Conservation (phyloP, 2,797 vertebrate species). For the Melanotaenia maccullochi region DNA sequence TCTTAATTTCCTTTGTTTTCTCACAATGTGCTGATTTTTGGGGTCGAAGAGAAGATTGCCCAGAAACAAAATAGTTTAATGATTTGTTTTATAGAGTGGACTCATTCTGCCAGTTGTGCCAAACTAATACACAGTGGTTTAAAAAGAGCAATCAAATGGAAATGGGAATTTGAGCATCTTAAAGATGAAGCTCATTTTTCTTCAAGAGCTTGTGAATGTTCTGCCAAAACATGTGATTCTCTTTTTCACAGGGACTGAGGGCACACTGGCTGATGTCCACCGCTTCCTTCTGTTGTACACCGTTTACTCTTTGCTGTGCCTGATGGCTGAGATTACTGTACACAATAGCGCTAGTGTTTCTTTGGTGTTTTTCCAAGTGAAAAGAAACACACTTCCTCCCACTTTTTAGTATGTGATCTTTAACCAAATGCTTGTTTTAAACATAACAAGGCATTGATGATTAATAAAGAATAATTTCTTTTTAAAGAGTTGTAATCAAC, state of each 20-base stretch:
- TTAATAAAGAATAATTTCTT: background rate
- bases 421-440: background rate
- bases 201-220: slow-evolving; percentile 63
- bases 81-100: slow-evolving; percentile 67
- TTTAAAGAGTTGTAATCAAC: background rate
- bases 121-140: slow-evolving; percentile 70
- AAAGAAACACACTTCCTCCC: background rate
- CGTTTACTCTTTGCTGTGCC: slow-evolving; percentile 37
- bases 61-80: slow-evolving; percentile 67
- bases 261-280: slow-evolving; percentile 53
- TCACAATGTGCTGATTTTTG: slow-evolving; percentile 65
- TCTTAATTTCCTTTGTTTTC: slow-evolving; percentile 59
- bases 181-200: slow-evolving; percentile 69
- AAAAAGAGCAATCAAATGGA: slow-evolving; percentile 74
- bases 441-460: background rate
- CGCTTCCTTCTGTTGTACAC: slow-evolving; percentile 47
- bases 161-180: slow-evolving; percentile 77
- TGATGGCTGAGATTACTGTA: slow-evolving; percentile 36
- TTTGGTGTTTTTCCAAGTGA: slow-evolving; percentile 20
- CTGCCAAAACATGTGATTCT: slow-evolving; percentile 68
- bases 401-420: slow-evolving; percentile 1
- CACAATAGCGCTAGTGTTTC: slow-evolving; percentile 28
- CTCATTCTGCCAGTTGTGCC: slow-evolving; percentile 59
- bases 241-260: slow-evolving; percentile 30
- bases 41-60: slow-evolving; percentile 71